Percentiles rank a stretch among this genome's conserved stretches.
phyloP scores from a whole-genome alignment of 2,113 vertebrate genomes.

The Myanophis thanlyinensis region DNA sequence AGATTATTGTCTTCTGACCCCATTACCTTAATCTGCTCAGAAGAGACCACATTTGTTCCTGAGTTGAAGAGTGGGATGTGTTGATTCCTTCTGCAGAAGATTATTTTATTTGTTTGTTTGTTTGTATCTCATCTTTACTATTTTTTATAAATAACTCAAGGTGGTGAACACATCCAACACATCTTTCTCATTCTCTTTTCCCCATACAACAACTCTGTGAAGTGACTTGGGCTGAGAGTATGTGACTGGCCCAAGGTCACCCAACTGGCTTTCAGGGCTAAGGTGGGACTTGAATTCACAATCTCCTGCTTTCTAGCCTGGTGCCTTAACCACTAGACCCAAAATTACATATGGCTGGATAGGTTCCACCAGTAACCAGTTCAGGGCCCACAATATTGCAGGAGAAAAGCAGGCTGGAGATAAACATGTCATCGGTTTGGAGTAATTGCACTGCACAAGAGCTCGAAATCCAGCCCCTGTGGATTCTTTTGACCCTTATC shows the following conservation, averaged over 20 bases:
- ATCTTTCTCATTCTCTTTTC: no score
- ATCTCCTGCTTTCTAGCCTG: not conserved
- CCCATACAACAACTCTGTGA: no score
- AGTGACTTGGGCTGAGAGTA: no score
- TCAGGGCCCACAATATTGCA: not conserved
- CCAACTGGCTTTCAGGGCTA: not conserved
- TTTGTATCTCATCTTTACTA: no score
- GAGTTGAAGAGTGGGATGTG: not conserved
- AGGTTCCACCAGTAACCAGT: not conserved
- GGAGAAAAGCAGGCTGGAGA: not conserved
- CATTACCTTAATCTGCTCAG: not conserved
- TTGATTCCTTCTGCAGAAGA: not conserved
- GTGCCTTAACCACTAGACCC: not conserved
- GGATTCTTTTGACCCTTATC: not conserved
- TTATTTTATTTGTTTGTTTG: not conserved
- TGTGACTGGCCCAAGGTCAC: not conserved
- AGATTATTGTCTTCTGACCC: not conserved
- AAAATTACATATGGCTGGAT: not conserved
- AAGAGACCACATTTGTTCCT: not conserved
- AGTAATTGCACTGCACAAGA: not conserved
- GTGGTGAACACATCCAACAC: no score
- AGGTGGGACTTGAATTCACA: not conserved
- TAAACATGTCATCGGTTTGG: not conserved
- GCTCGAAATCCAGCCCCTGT: not conserved
- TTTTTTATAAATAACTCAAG: no score